Conservation (phyloP, 2,113 vertebrate species). For the Clupea harengus region DNA sequence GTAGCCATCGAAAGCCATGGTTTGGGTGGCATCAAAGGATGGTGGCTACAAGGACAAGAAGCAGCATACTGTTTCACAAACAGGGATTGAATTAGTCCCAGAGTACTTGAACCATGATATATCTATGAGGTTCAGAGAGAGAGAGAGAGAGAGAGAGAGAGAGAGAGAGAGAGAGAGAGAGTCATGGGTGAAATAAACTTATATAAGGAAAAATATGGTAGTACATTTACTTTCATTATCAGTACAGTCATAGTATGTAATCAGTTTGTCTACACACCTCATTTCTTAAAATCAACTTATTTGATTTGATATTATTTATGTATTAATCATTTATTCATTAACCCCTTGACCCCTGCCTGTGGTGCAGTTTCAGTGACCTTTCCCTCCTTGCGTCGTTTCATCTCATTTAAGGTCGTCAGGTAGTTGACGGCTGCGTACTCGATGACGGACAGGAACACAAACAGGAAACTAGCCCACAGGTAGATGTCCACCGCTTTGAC, state of each 20-base stretch:
- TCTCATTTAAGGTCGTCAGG: constrained; percentile 86
- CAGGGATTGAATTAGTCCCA: background rate
- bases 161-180: too few relatives aligned
- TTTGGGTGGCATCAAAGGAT: constrained; percentile 79
- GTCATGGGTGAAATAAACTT: too few relatives aligned
- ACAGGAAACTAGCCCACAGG: constrained; percentile 91
- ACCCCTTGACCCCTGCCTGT: too few relatives aligned
- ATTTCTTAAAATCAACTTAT: too few relatives aligned
- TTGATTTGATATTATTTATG: too few relatives aligned
- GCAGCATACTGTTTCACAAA: background rate
- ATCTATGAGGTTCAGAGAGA: background rate
- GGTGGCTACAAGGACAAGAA: constrained; percentile 67
- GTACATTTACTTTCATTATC: background rate
- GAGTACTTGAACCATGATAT: background rate
- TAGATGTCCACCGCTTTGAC: constrained; percentile 89
- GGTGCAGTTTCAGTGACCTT: constrained; percentile 43
- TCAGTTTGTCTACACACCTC: too few relatives aligned
- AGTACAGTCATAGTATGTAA: too few relatives aligned
- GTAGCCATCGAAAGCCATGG: constrained; percentile 88
- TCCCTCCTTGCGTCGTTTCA: constrained; percentile 70
- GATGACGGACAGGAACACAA: constrained; percentile 87
- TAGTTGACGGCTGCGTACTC: constrained; percentile 90
- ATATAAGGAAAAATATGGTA: background rate
- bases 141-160: too few relatives aligned
- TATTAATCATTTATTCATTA: too few relatives aligned